Evolutionary conservation across 2,797 vertebrate genomes (phyloP), one percentile per base, ranked within the genome.

Genomic region (Gastrophryne carolinensis): DNA sequence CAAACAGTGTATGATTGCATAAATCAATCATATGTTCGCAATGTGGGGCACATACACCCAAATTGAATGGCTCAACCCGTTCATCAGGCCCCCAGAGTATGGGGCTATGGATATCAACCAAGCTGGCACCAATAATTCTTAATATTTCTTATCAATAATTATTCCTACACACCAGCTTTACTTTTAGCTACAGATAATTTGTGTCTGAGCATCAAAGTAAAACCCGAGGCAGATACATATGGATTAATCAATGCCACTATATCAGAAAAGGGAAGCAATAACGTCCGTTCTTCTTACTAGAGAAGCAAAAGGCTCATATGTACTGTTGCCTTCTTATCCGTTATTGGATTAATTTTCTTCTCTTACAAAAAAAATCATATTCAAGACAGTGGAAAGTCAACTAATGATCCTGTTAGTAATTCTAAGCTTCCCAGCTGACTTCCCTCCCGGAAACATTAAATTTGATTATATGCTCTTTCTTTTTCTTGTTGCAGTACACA

Each of bases 391-490:
- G 37, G 23, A 71, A 72, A 78, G 49, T 66, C 61, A 65, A 65
- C 50, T 72, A 65, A 78, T 78, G 68, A 78, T 41, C 52, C 27
- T 65, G 52, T 47, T 72, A 78, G 72, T 53, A 65, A 72, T 19
- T 49, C 72, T 78, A 78, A 78, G 52, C 66, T 56, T 77, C 74
- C 66, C 66, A 49, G 49, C 67, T 65, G 60, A 54, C 68, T 78
- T 65, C 29, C 60, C 68, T 78, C 39, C 67, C 67, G 68, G 75
- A 78, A 72, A 78, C 56, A 58, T 72, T 72, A 29, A 52, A 72
- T 78, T 57, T 78, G 37, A 78, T 78, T 72, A 78, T 66, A 56
- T 26, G 29, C 37, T 60, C 66, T 77, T 35, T 77, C 65, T 66
- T n/a, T 69, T 24, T 68, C 62, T 29, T 56, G 37, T 71, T 71